Evolutionary conservation across 1,140 invertebrate genomes (phyloP).

Genomic region (Diabrotica virgifera): DNA sequence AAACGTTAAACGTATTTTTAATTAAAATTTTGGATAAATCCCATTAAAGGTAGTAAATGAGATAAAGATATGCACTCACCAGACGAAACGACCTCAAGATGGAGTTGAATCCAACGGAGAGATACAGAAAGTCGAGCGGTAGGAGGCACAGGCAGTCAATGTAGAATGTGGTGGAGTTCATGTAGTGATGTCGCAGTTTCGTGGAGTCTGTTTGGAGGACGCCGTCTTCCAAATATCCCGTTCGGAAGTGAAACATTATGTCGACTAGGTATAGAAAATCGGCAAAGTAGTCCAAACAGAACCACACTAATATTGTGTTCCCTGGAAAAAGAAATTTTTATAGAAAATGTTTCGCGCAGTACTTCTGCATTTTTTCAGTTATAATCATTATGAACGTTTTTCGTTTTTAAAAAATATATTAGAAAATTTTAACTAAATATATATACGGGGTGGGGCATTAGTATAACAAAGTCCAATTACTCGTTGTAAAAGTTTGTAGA

Average conservation of each 20-base stretch:
- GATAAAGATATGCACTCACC: slow-evolving; percentile 70
- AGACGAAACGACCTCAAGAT: slow-evolving; percentile 94
- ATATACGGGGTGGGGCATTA: no score
- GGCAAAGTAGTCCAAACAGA: slow-evolving; percentile 93
- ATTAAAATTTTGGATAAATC: no score
- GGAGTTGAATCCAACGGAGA: slow-evolving; percentile 96
- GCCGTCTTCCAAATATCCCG: slow-evolving; percentile 93
- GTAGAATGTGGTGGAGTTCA: slow-evolving; percentile 98
- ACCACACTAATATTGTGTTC: slow-evolving; percentile 89
- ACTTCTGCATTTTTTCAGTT: no score
- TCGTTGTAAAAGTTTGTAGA: no score
- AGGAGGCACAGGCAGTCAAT: slow-evolving; percentile 97
- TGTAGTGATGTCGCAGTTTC: slow-evolving; percentile 93
- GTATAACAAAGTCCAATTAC: no score
- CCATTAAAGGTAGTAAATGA: no score
- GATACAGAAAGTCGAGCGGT: slow-evolving; percentile 95
- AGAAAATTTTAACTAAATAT: no score
- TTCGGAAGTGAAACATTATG: slow-evolving; percentile 96
- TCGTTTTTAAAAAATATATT: no score
- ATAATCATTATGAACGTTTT: no score
- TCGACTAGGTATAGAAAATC: slow-evolving; percentile 95
- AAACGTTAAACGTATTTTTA: no score
- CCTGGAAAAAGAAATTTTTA: slow-evolving; percentile 56
- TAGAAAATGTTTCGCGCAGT: no score
- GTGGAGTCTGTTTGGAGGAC: slow-evolving; percentile 93